A percentile compares a stretch with the other conserved stretches of the same genome.
Evolutionary conservation across 2,113 vertebrate genomes (phyloP).

Genomic region (Regulus satrapa): DNA sequence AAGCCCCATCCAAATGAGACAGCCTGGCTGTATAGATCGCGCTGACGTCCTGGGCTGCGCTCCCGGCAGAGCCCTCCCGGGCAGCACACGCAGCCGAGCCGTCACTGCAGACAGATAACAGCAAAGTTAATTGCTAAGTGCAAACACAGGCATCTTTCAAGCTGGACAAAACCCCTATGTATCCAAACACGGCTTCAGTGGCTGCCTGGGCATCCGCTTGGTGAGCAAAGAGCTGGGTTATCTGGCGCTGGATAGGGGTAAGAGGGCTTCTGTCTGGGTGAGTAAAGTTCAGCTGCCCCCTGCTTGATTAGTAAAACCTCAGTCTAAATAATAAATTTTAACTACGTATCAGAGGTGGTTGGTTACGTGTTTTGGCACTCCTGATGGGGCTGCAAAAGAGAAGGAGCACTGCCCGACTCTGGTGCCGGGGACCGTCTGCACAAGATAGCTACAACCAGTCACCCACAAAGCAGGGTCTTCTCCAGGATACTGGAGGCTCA

Average conservation of each 20-base stretch:
- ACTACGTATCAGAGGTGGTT: background rate
- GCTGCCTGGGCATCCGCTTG: background rate
- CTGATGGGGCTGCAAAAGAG: background rate
- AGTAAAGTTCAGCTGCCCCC: constrained; percentile 31
- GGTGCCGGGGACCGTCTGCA: background rate
- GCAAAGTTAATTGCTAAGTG: background rate
- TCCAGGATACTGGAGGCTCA: background rate
- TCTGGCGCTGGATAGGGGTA: background rate
- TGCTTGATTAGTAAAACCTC: constrained; percentile 28
- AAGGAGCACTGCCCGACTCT: background rate
- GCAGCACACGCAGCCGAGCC: background rate
- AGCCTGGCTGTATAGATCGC: background rate
- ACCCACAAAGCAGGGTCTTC: background rate
- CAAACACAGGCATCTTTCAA: constrained; percentile 25
- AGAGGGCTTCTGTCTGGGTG: constrained; percentile 37
- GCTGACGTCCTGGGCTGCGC: background rate
- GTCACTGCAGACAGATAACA: background rate
- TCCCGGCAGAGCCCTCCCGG: background rate
- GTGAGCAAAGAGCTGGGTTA: constrained; percentile 23
- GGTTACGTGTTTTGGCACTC: background rate
- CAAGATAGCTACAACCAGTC: background rate
- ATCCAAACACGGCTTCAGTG: background rate
- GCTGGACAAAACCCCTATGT: background rate
- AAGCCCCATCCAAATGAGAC: background rate
- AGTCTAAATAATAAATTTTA: constrained; percentile 34